Base-by-base conservation (phyloP, 2,888 invertebrate genomes). In the Micropterix aruncella region DNA sequence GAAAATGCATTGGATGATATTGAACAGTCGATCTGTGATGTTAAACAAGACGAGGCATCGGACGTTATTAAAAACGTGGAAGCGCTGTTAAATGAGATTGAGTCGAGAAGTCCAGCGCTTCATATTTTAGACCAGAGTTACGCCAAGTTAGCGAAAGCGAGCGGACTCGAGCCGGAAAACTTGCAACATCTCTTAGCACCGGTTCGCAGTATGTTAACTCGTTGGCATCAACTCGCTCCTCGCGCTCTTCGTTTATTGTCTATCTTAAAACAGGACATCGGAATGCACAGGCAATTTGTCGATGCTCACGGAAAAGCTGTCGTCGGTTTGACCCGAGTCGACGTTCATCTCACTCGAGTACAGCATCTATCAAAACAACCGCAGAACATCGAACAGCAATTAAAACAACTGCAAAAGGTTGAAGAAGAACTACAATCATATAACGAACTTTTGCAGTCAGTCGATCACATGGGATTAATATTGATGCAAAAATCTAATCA, bases 281-380 rank as follows among this genome's bases (percentile, higher is more conserved):
- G 77, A 47, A 64, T 75, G 1, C 80, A 79, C 52, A 67, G 78
- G 1, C 81, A 82, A 52, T 84, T 88, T 54, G 74, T 79, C 12
- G 72, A 76, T 2, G 80, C 80, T 12, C 87, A 88, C 47, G 79
- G 81, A 3, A 74, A 74, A 19, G 80, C 84, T 0, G 74, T 88
- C 0, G 74, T 84, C 9, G 76, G 78, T 2, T 60, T 89, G 16
- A 80, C 81, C 0, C 77, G 79, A 52, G 73, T 85, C 1, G 85
- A 88, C 53, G 80, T 82, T 1, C 68, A 79, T 36, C 62, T 90
- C 14, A 84, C 84, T 1, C 74, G 84, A 45, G 61, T 83, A 2
- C 72, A 84, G 53, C 79, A 79, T 52, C 65, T 83, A 2, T 65
- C 75, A 1, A 69, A 68, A 49, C 61, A 51, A 54, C 74, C 55